Base-by-base conservation (phyloP, 2,797 vertebrate species). In the Hemitrygon akajei region DNA sequence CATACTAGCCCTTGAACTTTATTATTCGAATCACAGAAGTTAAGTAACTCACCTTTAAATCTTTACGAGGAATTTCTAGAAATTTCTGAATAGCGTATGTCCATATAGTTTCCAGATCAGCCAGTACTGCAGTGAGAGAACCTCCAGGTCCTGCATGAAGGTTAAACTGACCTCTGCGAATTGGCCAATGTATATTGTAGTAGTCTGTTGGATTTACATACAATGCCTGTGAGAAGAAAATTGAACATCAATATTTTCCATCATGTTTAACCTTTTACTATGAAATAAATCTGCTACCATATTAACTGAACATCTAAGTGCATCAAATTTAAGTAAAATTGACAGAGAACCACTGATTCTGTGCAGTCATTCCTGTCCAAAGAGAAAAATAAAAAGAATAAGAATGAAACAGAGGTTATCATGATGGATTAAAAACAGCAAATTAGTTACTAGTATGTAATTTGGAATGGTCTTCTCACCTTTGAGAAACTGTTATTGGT, bases 51-150 rank as follows among this genome's bases (percentile, higher is more conserved):
- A 99, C 99, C 98, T 99, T 99, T 40, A 99, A 95, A 96, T 99
- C 99, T 96, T 98, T 99, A 93, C 98, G 94, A 0, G 98, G 97
- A 94, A 99, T 98, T 96, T 99, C 98, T 94, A 99, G 96, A 22
- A 98, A 97, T 84, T 99, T 99, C 94, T 99, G 98, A 95, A 99
- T 97, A 89, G 98, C 96, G 47, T 98, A 96, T 94, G 97, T 97
- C 99, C 98, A 99, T 96, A 99, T 98, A 0, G 97, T 96, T 96
- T 99, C 98, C 71, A 99, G 97, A 95, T 99, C 98, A 27, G 97
- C 97, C 94, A 99, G 95, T 0, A 98, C 97, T 0, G 98, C 98
- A 0, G 97, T 98, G 94, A 99, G 97, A 12, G 99, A 99, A 47
- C 98, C 98, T 22, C 98, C 98, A 1, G 98, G 96, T 75, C 98